phyloP scores from a whole-genome alignment of 2,888 invertebrate species.

The Meloe dianella region DNA sequence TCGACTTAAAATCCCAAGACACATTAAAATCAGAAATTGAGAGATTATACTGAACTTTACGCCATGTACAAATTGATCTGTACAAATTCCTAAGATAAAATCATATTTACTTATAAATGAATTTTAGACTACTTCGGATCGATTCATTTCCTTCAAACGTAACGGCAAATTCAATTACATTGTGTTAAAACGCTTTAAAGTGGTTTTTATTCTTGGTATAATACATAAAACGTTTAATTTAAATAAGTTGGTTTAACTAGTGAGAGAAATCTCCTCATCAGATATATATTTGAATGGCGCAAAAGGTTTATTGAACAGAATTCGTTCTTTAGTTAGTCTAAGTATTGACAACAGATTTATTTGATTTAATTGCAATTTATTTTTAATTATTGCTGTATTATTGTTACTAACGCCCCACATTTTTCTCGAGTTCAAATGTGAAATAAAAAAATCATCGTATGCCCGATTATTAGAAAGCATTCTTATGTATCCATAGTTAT shows the following conservation, averaged over 20 bases:
- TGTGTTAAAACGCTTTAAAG: background rate
- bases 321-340: no score
- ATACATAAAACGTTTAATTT: background rate
- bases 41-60: background rate
- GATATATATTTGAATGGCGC: no score
- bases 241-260: background rate
- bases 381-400: no score
- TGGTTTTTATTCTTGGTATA: background rate
- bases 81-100: background rate
- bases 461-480: no score
- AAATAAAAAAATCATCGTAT: no score
- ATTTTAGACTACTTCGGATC: background rate
- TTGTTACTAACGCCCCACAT: no score
- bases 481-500: no score
- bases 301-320: no score
- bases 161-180: background rate
- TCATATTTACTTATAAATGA: background rate
- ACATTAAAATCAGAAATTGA: background rate
- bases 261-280: no score
- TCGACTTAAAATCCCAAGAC: conserved; percentile 2
- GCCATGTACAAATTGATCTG: background rate
- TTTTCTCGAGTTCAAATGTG: no score
- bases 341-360: no score
- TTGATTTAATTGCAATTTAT: no score
- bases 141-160: background rate